phyloP scores from a whole-genome alignment of 53 echinoderm and acorn worm species.

The Pentamera pediparva region DNA sequence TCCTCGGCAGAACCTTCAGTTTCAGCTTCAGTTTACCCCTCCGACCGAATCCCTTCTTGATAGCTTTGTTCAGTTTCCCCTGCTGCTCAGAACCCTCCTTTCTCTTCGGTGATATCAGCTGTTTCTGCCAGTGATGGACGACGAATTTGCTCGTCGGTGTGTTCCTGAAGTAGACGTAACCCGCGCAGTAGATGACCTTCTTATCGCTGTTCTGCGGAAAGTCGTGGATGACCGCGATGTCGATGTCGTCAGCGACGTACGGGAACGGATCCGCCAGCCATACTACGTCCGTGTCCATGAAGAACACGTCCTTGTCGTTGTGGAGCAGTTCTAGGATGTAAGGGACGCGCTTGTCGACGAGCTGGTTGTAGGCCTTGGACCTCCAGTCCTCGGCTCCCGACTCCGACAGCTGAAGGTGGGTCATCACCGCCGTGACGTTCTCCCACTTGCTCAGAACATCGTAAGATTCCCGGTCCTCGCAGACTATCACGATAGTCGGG shows the following conservation, averaged over 20 bases:
- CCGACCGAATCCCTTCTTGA: slow-evolving; percentile 5
- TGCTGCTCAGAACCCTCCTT: slow-evolving; percentile 21
- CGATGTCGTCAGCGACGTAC: background rate
- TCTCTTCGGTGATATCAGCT: slow-evolving; percentile 12
- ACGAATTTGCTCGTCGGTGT: background rate
- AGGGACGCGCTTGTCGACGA: slow-evolving; percentile 26
- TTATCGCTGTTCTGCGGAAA: slow-evolving; percentile 11
- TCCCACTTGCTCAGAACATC: slow-evolving; percentile 4
- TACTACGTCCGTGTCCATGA: slow-evolving; percentile 31
- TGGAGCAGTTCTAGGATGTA: slow-evolving; percentile 15
- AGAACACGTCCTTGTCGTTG: slow-evolving; percentile 18
- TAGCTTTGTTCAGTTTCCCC: slow-evolving; percentile 15
- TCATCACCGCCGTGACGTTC: slow-evolving; percentile 11
- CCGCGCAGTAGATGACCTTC: slow-evolving; percentile 24
- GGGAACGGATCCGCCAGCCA: slow-evolving; percentile 28
- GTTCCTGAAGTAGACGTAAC: slow-evolving; percentile 20
- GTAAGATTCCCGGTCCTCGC: slow-evolving; percentile 21
- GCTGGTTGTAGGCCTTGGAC: slow-evolving; percentile 25
- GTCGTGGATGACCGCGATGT: slow-evolving; percentile 18
- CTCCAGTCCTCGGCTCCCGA: slow-evolving; percentile 21
- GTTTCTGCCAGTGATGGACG: slow-evolving; percentile 6
- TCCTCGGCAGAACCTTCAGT: slow-evolving; percentile 14
- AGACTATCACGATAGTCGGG: slow-evolving; percentile 7
- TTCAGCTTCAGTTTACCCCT: slow-evolving; percentile 10
- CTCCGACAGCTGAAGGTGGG: slow-evolving; percentile 13